Evolutionary conservation across 2,888 invertebrate species (phyloP).

Genomic region (Nasonia oneida): DNA sequence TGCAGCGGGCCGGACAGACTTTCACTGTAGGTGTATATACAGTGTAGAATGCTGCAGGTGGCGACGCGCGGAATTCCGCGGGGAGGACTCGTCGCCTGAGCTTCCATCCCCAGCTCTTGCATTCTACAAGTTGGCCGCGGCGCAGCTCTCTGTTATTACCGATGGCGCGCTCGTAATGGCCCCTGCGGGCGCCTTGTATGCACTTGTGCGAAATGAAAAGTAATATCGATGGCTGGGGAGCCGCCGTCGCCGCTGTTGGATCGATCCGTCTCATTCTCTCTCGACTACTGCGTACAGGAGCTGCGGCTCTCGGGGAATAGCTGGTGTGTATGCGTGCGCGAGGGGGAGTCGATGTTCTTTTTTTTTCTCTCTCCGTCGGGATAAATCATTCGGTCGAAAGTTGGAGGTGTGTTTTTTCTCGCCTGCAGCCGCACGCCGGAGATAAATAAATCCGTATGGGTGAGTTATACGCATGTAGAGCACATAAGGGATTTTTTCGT

Average conservation of each 20-base stretch:
- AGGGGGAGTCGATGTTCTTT: background rate
- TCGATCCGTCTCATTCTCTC: background rate
- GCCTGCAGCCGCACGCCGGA: background rate
- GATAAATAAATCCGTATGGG: constrained; percentile 43
- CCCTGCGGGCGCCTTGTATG: constrained; percentile 39
- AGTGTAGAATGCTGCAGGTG: background rate
- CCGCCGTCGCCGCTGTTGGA: background rate
- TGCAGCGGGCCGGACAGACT: background rate
- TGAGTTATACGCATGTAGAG: background rate
- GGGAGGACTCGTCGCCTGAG: constrained; percentile 28
- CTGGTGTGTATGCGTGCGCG: background rate
- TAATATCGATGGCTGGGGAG: constrained; percentile 53
- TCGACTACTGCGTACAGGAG: background rate
- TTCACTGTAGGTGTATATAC: no score
- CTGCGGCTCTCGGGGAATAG: constrained; percentile 9
- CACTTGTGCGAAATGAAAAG: constrained; percentile 60
- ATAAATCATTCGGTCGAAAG: constrained; percentile 51
- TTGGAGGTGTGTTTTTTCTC: constrained; percentile 2
- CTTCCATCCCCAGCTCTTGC: background rate
- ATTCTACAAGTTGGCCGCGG: constrained; percentile 52
- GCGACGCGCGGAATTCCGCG: constrained; percentile 23
- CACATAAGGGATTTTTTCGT: background rate
- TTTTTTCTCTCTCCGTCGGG: background rate
- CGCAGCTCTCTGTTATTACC: constrained; percentile 43
- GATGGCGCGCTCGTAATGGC: constrained; percentile 42